Evolutionary conservation across 2,888 invertebrate species (phyloP).

Genomic region (Sphaerophoria rueppellii): DNA sequence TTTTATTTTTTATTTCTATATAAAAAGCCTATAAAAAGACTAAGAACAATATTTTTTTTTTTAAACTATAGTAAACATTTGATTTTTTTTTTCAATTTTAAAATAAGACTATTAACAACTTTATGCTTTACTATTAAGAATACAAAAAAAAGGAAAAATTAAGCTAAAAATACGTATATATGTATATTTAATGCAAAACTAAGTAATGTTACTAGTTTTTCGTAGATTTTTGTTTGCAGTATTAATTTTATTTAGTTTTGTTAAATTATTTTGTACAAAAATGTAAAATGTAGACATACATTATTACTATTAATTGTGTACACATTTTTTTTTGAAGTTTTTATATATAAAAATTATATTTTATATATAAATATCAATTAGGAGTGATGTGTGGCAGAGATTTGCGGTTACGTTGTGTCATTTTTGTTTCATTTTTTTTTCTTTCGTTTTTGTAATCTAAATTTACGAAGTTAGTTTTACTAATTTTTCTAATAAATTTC

Average conservation of each 20-base stretch:
- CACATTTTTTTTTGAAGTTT: slow-evolving; percentile 42
- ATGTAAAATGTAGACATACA: slow-evolving; percentile 32
- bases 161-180: slow-evolving; percentile 53
- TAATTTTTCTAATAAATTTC: slow-evolving; percentile 1
- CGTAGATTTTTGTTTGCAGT: background rate
- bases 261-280: slow-evolving; percentile 50
- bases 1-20: slow-evolving; percentile 32
- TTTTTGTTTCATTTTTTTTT: slow-evolving; percentile 1
- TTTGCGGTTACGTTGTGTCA: slow-evolving; percentile 70
- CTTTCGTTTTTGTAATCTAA: background rate
- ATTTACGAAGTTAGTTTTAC: background rate
- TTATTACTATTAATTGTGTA: background rate
- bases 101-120: slow-evolving; percentile 68
- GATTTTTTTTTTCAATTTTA: slow-evolving; percentile 54
- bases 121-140: slow-evolving; percentile 41
- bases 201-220: slow-evolving; percentile 61
- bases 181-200: slow-evolving; percentile 50
- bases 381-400: slow-evolving; percentile 72
- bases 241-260: slow-evolving; percentile 8
- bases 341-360: slow-evolving; percentile 19
- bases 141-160: slow-evolving; percentile 52
- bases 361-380: slow-evolving; percentile 48
- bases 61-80: slow-evolving; percentile 50
- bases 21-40: slow-evolving; percentile 59
- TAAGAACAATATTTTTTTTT: slow-evolving; percentile 63